Evolutionary conservation across 2,113 vertebrate genomes (phyloP).

Genomic region (Melozone crissalis): DNA sequence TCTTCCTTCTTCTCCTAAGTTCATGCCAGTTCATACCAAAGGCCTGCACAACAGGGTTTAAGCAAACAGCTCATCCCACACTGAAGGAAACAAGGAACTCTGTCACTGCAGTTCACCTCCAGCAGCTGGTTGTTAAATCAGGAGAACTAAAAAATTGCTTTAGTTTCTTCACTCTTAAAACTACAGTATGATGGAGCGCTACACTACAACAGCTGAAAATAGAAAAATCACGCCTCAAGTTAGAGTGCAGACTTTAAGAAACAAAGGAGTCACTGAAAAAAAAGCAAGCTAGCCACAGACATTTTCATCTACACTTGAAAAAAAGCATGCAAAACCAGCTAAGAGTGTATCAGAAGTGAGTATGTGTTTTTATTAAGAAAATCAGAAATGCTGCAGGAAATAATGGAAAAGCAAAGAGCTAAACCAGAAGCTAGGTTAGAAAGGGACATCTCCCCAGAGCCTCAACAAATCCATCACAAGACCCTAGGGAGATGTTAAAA

Average conservation of each 20-base stretch:
- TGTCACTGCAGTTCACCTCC: not conserved
- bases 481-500: not conserved
- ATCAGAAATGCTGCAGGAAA: not conserved
- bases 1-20: not conserved
- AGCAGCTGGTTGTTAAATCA: not conserved
- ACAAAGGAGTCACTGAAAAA: not conserved
- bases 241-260: not conserved
- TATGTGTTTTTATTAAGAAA: not conserved
- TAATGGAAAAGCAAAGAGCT: not conserved
- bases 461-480: conserved; percentile 1
- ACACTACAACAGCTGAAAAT: not conserved
- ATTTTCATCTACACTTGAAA: not conserved
- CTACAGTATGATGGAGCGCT: not conserved
- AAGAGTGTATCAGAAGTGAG: not conserved
- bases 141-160: not conserved
- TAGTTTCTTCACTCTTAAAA: not conserved
- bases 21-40: not conserved
- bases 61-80: not conserved
- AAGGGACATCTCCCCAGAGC: not conserved
- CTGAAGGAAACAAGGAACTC: not conserved
- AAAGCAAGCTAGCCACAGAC: not conserved
- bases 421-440: conserved; percentile 32
- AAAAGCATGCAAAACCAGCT: not conserved
- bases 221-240: not conserved
- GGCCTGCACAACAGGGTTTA: not conserved